Conservation (phyloP, 1,140 invertebrate genomes). For the Ips nitidus region DNA sequence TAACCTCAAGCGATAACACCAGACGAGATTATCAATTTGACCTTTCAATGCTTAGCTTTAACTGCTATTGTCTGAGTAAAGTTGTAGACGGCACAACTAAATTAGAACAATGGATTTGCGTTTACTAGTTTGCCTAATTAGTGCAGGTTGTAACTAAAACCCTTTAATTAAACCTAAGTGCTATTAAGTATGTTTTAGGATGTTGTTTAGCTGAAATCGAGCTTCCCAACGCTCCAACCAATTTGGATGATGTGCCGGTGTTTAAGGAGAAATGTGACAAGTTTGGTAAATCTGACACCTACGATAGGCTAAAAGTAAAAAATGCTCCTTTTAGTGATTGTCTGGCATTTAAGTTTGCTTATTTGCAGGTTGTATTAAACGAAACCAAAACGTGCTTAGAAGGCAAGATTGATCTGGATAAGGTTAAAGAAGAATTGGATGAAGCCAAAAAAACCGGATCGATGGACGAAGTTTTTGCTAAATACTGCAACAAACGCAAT, state of each 20-base stretch:
- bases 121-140: neutral
- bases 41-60: conserved; percentile 1
- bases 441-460: conserved; percentile 55
- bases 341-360: neutral
- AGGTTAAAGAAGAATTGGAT: conserved; percentile 62
- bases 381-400: conserved; percentile 40
- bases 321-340: neutral
- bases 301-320: conserved; percentile 38
- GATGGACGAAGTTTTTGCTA: conserved; percentile 67
- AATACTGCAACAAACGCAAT: conserved; percentile 68
- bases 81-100: neutral
- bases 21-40: conserved; percentile 11
- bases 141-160: conserved; percentile 1
- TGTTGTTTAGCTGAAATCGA: conserved; percentile 26
- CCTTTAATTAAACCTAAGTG: neutral
- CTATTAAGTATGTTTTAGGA: neutral
- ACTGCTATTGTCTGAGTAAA: neutral
- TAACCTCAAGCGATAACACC: neutral
- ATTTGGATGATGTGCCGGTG: conserved; percentile 29
- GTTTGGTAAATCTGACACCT: conserved; percentile 38
- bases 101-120: neutral
- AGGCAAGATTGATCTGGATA: conserved; percentile 34
- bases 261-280: conserved; percentile 41
- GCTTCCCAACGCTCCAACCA: conserved; percentile 7
- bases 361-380: conserved; percentile 44